Evolutionary conservation across 2,797 vertebrate species (phyloP).

Genomic region (Sus cebifrons): DNA sequence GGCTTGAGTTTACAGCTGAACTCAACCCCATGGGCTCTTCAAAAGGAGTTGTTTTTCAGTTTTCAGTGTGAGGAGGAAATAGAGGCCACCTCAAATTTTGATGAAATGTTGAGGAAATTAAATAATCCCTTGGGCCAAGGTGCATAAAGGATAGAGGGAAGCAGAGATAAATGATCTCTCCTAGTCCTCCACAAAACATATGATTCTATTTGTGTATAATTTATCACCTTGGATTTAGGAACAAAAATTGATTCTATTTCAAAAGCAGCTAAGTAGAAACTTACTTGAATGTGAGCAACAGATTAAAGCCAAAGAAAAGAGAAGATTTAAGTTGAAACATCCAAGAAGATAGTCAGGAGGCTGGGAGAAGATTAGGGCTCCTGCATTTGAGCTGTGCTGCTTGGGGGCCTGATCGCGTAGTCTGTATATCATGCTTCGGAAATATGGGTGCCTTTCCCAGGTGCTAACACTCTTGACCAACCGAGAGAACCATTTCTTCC

Average conservation of each 20-base stretch:
- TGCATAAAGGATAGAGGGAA: not conserved
- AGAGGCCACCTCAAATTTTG: conserved; percentile 9
- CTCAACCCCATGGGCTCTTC: not conserved
- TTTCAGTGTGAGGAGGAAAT: conserved; percentile 56
- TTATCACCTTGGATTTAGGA: conserved; percentile 28
- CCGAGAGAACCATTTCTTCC: not conserved
- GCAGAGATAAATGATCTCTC: not conserved
- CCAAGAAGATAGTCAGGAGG: not conserved
- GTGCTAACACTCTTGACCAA: not conserved
- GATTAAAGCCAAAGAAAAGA: conserved; percentile 44
- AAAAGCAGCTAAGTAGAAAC: conserved; percentile 38
- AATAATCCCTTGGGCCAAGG: conserved; percentile 15
- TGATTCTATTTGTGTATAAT: not conserved
- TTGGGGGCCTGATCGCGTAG: not conserved
- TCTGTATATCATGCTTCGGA: not conserved
- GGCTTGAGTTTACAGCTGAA: conserved; percentile 47
- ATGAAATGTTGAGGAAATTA: conserved; percentile 55
- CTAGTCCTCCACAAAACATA: not conserved
- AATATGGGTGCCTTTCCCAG: not conserved
- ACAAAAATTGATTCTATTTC: conserved; percentile 58
- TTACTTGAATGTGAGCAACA: conserved; percentile 17
- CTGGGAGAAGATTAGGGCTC: not conserved
- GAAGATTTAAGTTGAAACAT: not conserved
- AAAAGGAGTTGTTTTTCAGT: conserved; percentile 4
- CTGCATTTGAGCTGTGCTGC: not conserved